Conservation (phyloP, 1,140 invertebrate genomes). For the Drosophila orena region DNA sequence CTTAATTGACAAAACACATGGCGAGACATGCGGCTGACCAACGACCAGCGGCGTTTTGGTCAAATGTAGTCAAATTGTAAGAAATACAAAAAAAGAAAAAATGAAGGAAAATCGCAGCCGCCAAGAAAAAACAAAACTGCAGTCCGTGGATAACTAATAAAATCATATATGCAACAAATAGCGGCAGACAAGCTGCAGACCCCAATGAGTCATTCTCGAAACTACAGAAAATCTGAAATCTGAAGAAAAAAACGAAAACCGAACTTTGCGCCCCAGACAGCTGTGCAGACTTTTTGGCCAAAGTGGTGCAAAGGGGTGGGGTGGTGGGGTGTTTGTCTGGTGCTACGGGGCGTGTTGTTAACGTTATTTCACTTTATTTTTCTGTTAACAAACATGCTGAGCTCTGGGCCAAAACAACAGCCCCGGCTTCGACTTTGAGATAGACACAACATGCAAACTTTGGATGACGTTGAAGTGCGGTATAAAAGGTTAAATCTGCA, state of each 20-base stretch:
- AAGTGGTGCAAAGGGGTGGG: constrained; percentile 1
- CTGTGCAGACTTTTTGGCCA: constrained; percentile 63
- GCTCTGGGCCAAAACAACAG: constrained; percentile 62
- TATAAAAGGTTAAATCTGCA: constrained; percentile 48
- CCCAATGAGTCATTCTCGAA: constrained; percentile 71
- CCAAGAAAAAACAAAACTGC: constrained; percentile 46
- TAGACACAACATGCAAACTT: constrained; percentile 62
- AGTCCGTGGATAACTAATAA: constrained; percentile 69
- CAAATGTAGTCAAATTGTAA: constrained; percentile 33
- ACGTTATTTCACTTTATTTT: constrained; percentile 35
- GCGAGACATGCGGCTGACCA: constrained; percentile 49
- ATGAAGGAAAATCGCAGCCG: constrained; percentile 7
- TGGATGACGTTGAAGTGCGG: constrained; percentile 23
- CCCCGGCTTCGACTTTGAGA: constrained; percentile 14
- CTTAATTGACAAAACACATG: constrained; percentile 82
- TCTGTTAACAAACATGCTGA: constrained; percentile 58
- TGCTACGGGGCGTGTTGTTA: constrained; percentile 69
- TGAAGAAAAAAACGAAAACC: constrained; percentile 17
- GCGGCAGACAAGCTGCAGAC: constrained; percentile 71
- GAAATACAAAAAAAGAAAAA: constrained; percentile 9
- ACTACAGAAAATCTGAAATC: constrained; percentile 16
- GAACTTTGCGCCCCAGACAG: constrained; percentile 72
- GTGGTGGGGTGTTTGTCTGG: constrained; percentile 53
- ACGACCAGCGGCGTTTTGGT: constrained; percentile 71
- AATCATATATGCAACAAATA: constrained; percentile 83